Evolutionary conservation across 2,113 vertebrate species (phyloP).

Genomic region (Erythrolamprus reginae): DNA sequence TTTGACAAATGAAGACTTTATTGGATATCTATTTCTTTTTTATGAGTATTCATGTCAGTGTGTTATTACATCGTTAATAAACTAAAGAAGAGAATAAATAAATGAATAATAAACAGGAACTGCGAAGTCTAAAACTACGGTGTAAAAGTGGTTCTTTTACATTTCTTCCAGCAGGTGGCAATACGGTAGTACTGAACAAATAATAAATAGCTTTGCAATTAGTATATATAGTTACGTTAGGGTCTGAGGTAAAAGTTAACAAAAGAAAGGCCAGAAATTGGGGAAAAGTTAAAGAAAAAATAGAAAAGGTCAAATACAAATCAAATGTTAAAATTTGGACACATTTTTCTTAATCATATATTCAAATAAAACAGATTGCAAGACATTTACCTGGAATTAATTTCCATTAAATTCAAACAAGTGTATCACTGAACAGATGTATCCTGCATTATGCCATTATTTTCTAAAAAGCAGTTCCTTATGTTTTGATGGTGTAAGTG

Average conservation of each 20-base stretch:
- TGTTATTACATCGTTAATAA: not conserved
- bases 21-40: not conserved
- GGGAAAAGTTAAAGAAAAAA: not conserved
- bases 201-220: not conserved
- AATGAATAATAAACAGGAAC: not conserved
- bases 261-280: rapidly evolving
- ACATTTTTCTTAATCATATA: rapidly evolving
- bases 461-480: not conserved
- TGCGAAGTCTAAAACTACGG: not conserved
- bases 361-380: rapidly evolving
- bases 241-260: rapidly evolving
- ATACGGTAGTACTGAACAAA: constrained; percentile 38
- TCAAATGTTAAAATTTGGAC: rapidly evolving
- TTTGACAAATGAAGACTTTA: not conserved
- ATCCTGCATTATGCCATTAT: not conserved
- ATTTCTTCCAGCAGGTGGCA: constrained; percentile 69
- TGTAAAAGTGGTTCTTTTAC: constrained; percentile 1
- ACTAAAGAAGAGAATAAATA: not conserved
- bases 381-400: not conserved
- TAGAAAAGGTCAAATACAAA: not conserved
- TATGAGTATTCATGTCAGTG: not conserved
- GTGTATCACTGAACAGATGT: not conserved
- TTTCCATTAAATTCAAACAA: not conserved
- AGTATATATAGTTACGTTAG: not conserved
- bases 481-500: not conserved